Conservation (phyloP, 2,888 invertebrate species). For the Nemotelus nigrinus region DNA sequence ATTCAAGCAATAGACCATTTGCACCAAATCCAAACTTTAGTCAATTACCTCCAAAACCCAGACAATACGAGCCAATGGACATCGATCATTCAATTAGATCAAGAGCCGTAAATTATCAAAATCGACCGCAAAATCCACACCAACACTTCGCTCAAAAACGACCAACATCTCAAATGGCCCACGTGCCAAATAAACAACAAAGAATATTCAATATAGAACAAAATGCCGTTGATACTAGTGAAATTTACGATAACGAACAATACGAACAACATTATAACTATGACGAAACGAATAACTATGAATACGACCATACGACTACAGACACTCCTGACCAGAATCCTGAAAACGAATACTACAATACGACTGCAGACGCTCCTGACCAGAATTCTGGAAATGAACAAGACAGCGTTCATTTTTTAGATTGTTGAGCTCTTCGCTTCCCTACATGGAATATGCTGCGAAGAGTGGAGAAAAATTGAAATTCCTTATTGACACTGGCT, state of each 20-base stretch:
- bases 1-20: neutral
- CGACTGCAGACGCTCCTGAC: neutral
- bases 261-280: neutral
- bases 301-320: neutral
- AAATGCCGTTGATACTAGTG: neutral
- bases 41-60: neutral
- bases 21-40: no score
- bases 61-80: neutral
- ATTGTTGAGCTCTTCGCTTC: slow-evolving; percentile 15
- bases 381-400: slow-evolving; percentile 6
- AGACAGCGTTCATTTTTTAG: slow-evolving; percentile 14
- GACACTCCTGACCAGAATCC: neutral
- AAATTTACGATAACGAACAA: neutral
- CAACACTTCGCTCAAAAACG: neutral
- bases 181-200: neutral
- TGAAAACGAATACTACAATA: neutral
- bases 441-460: slow-evolving; percentile 9
- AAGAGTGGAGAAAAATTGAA: slow-evolving; percentile 16
- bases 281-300: neutral
- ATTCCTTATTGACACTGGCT: slow-evolving; percentile 21
- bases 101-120: neutral
- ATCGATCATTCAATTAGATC: neutral
- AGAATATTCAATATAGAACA: neutral
- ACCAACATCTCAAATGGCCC: neutral
- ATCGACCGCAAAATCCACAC: neutral